Evolutionary conservation across 2,888 invertebrate species (phyloP), one percentile per base, ranked within the genome.

Genomic region (Himalopsyche kuldschensis): DNA sequence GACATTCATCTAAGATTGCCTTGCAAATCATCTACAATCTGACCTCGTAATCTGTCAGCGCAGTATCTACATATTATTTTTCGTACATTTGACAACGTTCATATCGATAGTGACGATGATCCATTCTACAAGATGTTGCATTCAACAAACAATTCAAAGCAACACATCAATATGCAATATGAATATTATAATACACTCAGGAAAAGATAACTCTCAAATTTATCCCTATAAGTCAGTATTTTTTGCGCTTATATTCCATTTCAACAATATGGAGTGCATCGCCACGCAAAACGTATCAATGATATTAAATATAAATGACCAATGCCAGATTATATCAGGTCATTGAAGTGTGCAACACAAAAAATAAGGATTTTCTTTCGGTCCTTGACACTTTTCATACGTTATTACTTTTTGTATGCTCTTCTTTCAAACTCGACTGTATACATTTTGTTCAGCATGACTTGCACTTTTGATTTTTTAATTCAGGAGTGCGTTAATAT

Each of bases 81-180:
- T 76, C 48, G 78, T 80, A 80, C 46, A 63, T 35, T 48, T 69
- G 30, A 48, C 78, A 78, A 63, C 80, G 80, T 78, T 82, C 82
- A 80, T 82, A 84, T 81, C 78, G 63, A 82, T 78, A 76, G 30
- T 77, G 32, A 80, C 82, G n/a, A n/a, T n/a, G n/a, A n/a, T 80
- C 75, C 77, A 46, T 84, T 41, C 41, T n/a, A 80, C 63, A 80
- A 77, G 48, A 27, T 78, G 75, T 78, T 27, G 46, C 69, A 46
- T 82, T 35, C 78, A 78, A 69, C 69, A 30, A 78, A 24, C 81
- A 63, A 78, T 75, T 78, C 75, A 75, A 76, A 75, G 82, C 24
- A 41, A 55, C 79, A 84, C 75, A 77, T 82, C 84, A 77, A 30
- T 69, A 82, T 82, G 84, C 79, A 82, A 76, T 79, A 75, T 79